Percentiles rank a stretch among this genome's conserved stretches.
Evolutionary conservation across 2,113 vertebrate species (phyloP).

Genomic region (Brachyistius frenatus): DNA sequence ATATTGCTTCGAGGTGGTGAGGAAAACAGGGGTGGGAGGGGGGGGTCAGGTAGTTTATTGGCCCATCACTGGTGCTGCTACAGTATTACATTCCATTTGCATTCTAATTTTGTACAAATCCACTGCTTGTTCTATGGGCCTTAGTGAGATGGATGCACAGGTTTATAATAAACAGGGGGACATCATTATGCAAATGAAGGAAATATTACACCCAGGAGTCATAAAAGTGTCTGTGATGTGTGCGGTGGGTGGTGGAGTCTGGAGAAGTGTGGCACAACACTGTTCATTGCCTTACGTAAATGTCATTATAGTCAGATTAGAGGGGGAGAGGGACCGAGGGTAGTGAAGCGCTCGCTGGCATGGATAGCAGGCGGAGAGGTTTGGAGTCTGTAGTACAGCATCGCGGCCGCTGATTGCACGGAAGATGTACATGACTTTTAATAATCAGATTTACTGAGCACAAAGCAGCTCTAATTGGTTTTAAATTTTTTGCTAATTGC

Average conservation of each 20-base stretch:
- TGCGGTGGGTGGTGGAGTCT: constrained; percentile 50
- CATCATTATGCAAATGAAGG: constrained; percentile 78
- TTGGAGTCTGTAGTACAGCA: constrained; percentile 41
- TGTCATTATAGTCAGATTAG: constrained; percentile 76
- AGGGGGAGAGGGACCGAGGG: constrained; percentile 44
- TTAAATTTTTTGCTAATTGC: constrained; percentile 76
- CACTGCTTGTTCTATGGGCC: constrained; percentile 76
- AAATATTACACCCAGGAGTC: constrained; percentile 73
- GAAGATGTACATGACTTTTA: constrained; percentile 68
- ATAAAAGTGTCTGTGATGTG: constrained; percentile 65
- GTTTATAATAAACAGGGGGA: constrained; percentile 77
- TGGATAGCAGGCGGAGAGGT: constrained; percentile 54
- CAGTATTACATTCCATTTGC: constrained; percentile 77
- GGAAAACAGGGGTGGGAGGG: neutral
- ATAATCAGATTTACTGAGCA: constrained; percentile 75
- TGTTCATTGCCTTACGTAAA: constrained; percentile 69
- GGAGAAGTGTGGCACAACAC: constrained; percentile 52
- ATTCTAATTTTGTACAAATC: constrained; percentile 80
- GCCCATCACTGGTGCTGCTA: constrained; percentile 55
- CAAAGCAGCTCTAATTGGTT: constrained; percentile 75
- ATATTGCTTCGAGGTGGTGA: constrained; percentile 43
- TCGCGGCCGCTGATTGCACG: constrained; percentile 24
- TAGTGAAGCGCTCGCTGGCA: constrained; percentile 39
- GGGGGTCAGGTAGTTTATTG: constrained; percentile 67
- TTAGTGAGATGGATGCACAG: constrained; percentile 78